Conservation (phyloP, 2,888 invertebrate genomes). For the Calliscelio sp. region DNA sequence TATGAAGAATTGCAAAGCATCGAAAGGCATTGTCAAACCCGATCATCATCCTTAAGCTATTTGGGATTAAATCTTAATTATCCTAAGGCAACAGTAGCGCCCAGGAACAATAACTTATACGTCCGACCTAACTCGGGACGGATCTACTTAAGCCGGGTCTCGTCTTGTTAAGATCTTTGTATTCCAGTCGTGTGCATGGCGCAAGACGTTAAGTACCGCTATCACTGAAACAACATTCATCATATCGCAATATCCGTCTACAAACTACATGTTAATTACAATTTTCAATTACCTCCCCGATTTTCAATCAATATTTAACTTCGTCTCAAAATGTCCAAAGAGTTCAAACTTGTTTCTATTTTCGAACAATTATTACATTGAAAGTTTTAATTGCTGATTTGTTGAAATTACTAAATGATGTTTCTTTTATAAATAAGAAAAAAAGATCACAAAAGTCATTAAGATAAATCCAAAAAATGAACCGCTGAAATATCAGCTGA, state of each 20-base stretch:
- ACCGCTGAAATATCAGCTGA: conserved; percentile 45
- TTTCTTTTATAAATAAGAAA: not conserved
- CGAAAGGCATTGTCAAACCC: conserved; percentile 69
- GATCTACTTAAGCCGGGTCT: conserved; percentile 82
- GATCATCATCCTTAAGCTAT: conserved; percentile 80
- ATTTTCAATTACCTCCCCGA: conserved; percentile 62
- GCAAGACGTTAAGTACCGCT: conserved; percentile 77
- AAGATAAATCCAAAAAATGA: conserved; percentile 43
- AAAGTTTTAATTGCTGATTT: too few species aligned
- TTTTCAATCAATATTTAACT: conserved; percentile 38
- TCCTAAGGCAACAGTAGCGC: conserved; percentile 83
- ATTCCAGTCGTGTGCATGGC: conserved; percentile 75
- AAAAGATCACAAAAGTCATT: conserved; percentile 51
- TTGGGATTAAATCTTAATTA: conserved; percentile 82
- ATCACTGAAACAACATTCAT: conserved; percentile 73
- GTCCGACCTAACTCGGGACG: conserved; percentile 81
- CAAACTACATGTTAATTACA: conserved; percentile 71
- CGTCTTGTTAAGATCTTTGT: conserved; percentile 80
- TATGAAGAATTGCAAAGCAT: conserved; percentile 1
- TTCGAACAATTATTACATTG: too few species aligned
- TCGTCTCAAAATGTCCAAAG: too few species aligned
- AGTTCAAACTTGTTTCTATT: too few species aligned
- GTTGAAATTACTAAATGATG: too few species aligned
- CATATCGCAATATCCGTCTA: conserved; percentile 72
- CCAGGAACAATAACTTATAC: conserved; percentile 82